Evolutionary conservation across 2,113 vertebrate genomes (phyloP), one percentile per base, ranked within the genome.

Genomic region (Oryzias javanicus): DNA sequence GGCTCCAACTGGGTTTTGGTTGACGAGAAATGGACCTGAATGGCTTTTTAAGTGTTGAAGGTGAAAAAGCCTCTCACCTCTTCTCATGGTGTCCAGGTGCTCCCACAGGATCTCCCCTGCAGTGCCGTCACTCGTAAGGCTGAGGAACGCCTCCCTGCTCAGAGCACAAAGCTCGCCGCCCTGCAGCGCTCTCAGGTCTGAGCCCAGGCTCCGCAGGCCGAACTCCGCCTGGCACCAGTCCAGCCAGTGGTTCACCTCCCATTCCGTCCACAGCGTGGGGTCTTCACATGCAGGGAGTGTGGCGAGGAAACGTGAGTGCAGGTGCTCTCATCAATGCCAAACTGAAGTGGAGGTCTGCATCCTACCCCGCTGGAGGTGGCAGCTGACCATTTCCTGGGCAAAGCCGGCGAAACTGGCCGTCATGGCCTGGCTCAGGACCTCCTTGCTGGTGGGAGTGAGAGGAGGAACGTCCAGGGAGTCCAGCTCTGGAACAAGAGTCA

Each of bases 21-120:
- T 22, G 22, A 3, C 22, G 22, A 22, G 22, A 22, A 22, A 22
- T 22, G 2, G 3, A 22, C 22, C 22, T 22, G 22, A 22, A 2
- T 22, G 22, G 22, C 22, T 22, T 3, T 22, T 22, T 22, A 22
- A 22, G 22, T 22, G 22, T 22, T 22, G 22, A 22, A 22, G 22
- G 22, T 22, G 22, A 22, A 22, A 22, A 22, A 22, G 2, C 2
- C 2, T 7, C 17, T 19, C 42, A 91, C 90, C 90, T 72, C 45
- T 83, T 61, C 66, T 84, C 83, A 91, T 86, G 48, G 81, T 84
- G 53, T 91, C 85, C 70, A 91, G 79, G 49, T 91, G 90, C 47
- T 91, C 89, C 90, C 90, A 91, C 46, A 90, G 72, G 62, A 91
- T 91, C 58, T 91, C 87, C 18, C 83, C 87, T 2, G 88, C 85